Evolutionary conservation across 64 coral and sea anemone species (phyloP).

Genomic region (Astreopora myriophthalma): DNA sequence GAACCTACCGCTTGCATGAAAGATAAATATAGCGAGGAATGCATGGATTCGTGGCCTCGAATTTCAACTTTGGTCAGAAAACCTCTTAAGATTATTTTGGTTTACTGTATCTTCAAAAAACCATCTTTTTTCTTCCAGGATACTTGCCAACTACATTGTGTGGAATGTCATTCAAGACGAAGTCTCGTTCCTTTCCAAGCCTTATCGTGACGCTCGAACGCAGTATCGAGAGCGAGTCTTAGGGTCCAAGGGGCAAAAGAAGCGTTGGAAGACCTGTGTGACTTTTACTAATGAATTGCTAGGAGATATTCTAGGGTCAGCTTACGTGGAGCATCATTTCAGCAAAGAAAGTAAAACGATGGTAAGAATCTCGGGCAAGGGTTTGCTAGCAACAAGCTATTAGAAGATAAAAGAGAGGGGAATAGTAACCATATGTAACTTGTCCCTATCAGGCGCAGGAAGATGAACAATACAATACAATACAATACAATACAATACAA

Average conservation of each 20-base stretch:
- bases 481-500: no score
- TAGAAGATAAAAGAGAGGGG: neutral
- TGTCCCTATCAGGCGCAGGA: neutral
- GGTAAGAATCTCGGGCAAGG: slow-evolving; percentile 32
- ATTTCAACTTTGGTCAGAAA: no score
- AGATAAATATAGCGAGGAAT: no score
- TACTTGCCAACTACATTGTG: slow-evolving; percentile 93
- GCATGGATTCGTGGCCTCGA: no score
- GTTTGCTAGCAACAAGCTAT: neutral
- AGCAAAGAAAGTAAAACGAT: slow-evolving; percentile 83
- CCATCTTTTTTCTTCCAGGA: slow-evolving; percentile 29
- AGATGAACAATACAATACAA: no score
- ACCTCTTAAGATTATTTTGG: no score
- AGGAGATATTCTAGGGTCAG: slow-evolving; percentile 86
- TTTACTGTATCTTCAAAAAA: neutral
- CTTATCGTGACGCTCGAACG: slow-evolving; percentile 79
- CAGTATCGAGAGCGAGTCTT: slow-evolving; percentile 93
- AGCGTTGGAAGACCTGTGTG: slow-evolving; percentile 97
- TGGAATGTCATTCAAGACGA: slow-evolving; percentile 99
- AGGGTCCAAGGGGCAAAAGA: slow-evolving; percentile 92
- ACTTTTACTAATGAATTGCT: slow-evolving; percentile 88
- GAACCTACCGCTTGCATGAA: no score
- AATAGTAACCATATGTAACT: neutral
- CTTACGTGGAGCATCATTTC: slow-evolving; percentile 83
- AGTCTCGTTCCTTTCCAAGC: slow-evolving; percentile 88